Base-by-base conservation (phyloP, 2,797 vertebrate genomes). In the Iguana delicatissima region DNA sequence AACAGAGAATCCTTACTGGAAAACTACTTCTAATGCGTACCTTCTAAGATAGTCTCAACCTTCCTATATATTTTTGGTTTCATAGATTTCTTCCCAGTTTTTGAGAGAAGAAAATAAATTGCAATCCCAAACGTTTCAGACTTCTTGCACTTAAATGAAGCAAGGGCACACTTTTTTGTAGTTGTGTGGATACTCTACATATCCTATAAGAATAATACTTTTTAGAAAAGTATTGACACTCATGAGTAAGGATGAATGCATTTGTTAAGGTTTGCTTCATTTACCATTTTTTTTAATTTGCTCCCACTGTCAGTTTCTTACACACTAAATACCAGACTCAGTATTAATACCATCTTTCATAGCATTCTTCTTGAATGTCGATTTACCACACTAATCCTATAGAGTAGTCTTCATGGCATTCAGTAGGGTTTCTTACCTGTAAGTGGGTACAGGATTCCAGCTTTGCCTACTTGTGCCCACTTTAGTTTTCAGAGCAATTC, bases 11-110 rank as follows among this genome's bases (percentile, higher is more conserved):
- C 7, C 35, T 57, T 12, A 35, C 29, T 88, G 32, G 59, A 95
- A 59, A 74, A 90, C 29, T 55, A n/a, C 88, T 93, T 42, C 14
- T 74, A 57, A n/a, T 82, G 69, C 80, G 38, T 94, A 92, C 35
- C n/a, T 93, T 91, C 62, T 92, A 88, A 94, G 74, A 85, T 81
- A 92, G 59, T 92, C 57, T 87, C 84, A 90, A 90, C 87, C 67
- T 92, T 88, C 57, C 89, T 0, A 0, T 92, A 76, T 91, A 76
- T 94, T 94, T 77, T 86, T 0, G 73, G 91, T 1, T 4, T 38
- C n/a, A 12, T 80, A 42, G 9, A 82, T 59, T 88, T 79, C 2
- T 42, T 92, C 24, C 84, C 38, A 46, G 92, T 77, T 81, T 91
- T 89, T 90, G 84, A 91, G 93, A 5, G 81, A 80, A 59, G 82